Base-by-base conservation (phyloP, 2,113 vertebrate species). In the Orthochromis indermauri region DNA sequence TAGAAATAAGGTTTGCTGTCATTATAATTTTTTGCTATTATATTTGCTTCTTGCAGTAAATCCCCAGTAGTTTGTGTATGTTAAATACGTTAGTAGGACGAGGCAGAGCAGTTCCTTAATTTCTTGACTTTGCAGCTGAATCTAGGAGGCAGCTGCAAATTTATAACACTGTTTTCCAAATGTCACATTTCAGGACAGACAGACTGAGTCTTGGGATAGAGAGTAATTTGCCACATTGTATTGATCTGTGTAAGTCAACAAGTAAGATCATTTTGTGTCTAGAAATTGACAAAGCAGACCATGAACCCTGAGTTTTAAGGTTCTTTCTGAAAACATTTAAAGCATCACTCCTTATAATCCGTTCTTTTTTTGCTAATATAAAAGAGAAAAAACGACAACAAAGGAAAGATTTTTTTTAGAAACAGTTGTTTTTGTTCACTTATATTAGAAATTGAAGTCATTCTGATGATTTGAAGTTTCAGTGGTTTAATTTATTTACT, bases 21-120 rank as follows among this genome's bases (percentile, higher is more conserved):
- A 42, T 66, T 42, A 42, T 42, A 10, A 10, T 17, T 16, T 71
- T 35, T 66, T 66, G 33, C 33, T 37, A 66, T n/a, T 66, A 37
- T 66, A 66, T 66, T 71, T 45, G 13, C 66, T 45, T 73, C 66
- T 45, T 73, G 37, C 66, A 71, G n/a, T 42, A 71, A 42, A 71
- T 71, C 19, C 61, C 35, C 66, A 24, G 35, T 42, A 24, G 37
- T 16, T 71, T 21, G n/a, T 71, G 35, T 40, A 40, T 8, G 35
- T 14, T 16, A 42, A 71, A 42, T 10, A 16, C 2, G 1, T 71
- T 24, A 0, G n/a, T 68, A 8, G 1, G 19, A 68, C 0, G 4
- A 71, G 13, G n/a, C 35, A 71, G 66, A 71, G 66, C 66, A 71
- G 37, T 42, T 71, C 3, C 13, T 71, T 24, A 42, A 24, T 14